Evolutionary conservation across 1,140 invertebrate genomes (phyloP).

Genomic region (Meloidogyne chitwoodi): DNA sequence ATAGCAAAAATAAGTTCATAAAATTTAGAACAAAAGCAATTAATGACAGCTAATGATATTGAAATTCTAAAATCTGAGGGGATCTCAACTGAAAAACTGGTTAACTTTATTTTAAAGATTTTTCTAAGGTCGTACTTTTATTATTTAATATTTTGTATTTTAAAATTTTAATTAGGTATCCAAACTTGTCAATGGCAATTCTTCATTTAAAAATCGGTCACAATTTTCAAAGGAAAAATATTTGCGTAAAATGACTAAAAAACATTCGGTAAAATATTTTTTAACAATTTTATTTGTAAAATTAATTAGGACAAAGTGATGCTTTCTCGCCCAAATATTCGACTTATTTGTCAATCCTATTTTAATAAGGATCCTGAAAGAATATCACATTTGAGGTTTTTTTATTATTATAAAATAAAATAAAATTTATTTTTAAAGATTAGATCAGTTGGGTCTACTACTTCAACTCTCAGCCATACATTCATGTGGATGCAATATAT

Average conservation of each 20-base stretch:
- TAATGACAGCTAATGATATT: constrained; percentile 17
- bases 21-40: not conserved
- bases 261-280: constrained; percentile 17
- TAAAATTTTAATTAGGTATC: constrained; percentile 24
- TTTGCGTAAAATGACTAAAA: constrained; percentile 33
- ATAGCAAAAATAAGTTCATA: too few species aligned
- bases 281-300: not conserved
- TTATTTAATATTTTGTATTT: too few species aligned
- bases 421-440: constrained; percentile 19
- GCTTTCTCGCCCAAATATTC: constrained; percentile 27
- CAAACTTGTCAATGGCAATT: constrained; percentile 29
- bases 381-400: constrained; percentile 30
- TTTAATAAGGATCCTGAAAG: constrained; percentile 28
- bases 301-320: constrained; percentile 21
- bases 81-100: constrained; percentile 1
- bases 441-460: constrained; percentile 28
- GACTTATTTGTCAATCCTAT: constrained; percentile 26
- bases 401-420: not conserved
- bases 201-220: constrained; percentile 25
- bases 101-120: constrained; percentile 4
- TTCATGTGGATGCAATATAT: constrained; percentile 24
- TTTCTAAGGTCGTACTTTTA: not conserved
- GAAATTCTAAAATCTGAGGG: not conserved
- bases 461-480: constrained; percentile 24
- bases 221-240: constrained; percentile 33